A percentile compares a stretch with the other conserved stretches of the same genome.
These are phyloP conservation scores for Ara ararauna DNA, from an alignment of 2,797 vertebrate genomes.

Conservation along the genomic window DNA sequence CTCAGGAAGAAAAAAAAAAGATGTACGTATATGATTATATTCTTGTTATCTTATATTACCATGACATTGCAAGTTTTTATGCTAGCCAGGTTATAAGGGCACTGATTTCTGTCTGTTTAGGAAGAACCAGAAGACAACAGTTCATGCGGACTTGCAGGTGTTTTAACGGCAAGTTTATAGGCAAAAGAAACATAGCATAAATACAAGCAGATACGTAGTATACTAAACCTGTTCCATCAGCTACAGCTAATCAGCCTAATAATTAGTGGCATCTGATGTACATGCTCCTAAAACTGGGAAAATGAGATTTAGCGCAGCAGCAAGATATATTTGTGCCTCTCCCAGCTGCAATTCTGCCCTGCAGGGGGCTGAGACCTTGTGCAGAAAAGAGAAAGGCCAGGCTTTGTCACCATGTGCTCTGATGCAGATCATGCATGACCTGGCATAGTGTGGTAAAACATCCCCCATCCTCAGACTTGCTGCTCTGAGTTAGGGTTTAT, in stretches of 20 bases:
- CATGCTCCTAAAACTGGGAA: neutral
- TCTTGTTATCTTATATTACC: neutral
- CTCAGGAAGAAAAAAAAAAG: neutral
- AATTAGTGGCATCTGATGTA: neutral
- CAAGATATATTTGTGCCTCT: neutral
- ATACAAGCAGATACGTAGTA: neutral
- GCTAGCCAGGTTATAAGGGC: neutral
- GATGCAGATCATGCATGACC: rapidly evolving
- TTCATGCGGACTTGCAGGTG: neutral
- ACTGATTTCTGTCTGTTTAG: neutral
- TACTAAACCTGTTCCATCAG: neutral
- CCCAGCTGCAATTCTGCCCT: neutral
- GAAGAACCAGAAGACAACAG: neutral
- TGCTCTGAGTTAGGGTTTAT: neutral
- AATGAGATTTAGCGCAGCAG: neutral
- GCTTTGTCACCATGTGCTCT: neutral
- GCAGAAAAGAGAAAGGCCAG: rapidly evolving
- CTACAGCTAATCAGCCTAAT: neutral
- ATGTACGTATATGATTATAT: neutral
- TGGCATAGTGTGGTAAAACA: neutral
- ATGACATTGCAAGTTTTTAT: neutral
- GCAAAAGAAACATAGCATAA: neutral
- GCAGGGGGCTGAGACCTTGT: neutral
- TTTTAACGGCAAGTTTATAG: neutral
- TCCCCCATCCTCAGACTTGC: neutral